Conservation (phyloP, 2,888 invertebrate species). For the Aporophyla nigra region DNA sequence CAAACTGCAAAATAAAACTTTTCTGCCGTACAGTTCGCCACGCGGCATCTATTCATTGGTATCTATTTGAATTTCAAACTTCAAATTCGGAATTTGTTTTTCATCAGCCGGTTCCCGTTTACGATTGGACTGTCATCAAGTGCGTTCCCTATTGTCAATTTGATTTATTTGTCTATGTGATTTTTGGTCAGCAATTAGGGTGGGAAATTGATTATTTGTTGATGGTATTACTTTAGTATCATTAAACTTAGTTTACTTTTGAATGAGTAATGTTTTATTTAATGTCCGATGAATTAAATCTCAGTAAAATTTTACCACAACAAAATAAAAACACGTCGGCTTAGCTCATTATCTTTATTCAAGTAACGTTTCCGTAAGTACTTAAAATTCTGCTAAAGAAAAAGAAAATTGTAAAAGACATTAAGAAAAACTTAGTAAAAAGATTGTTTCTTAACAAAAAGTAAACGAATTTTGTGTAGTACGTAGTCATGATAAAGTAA, state of each 20-base stretch:
- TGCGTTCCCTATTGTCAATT: slow-evolving; percentile 79
- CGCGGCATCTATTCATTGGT: slow-evolving; percentile 88
- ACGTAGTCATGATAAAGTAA: slow-evolving; percentile 47
- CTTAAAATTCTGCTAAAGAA: slow-evolving; percentile 30
- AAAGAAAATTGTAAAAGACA: slow-evolving; percentile 41
- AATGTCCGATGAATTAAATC: neutral
- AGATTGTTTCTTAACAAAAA: slow-evolving; percentile 43
- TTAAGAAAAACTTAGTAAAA: slow-evolving; percentile 37
- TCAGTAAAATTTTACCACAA: neutral
- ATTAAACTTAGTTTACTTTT: slow-evolving; percentile 63
- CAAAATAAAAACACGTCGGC: slow-evolving; percentile 29
- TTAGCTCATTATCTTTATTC: slow-evolving; percentile 24
- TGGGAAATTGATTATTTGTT: slow-evolving; percentile 79
- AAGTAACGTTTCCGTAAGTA: slow-evolving; percentile 9
- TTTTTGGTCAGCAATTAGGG: slow-evolving; percentile 80
- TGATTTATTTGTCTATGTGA: slow-evolving; percentile 86
- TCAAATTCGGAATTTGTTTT: slow-evolving; percentile 88
- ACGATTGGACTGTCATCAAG: slow-evolving; percentile 86
- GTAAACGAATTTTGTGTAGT: slow-evolving; percentile 40
- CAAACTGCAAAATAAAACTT: slow-evolving; percentile 44
- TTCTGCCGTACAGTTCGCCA: slow-evolving; percentile 77
- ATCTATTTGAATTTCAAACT: slow-evolving; percentile 89
- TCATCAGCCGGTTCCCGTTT: slow-evolving; percentile 86
- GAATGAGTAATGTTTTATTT: slow-evolving; percentile 7
- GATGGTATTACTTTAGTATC: slow-evolving; percentile 72